A percentile compares a stretch with the other conserved stretches of the same genome.
These are phyloP conservation scores for Eilema caniola DNA, from an alignment of 2,888 invertebrate genomes.

Conservation along the genomic window DNA sequence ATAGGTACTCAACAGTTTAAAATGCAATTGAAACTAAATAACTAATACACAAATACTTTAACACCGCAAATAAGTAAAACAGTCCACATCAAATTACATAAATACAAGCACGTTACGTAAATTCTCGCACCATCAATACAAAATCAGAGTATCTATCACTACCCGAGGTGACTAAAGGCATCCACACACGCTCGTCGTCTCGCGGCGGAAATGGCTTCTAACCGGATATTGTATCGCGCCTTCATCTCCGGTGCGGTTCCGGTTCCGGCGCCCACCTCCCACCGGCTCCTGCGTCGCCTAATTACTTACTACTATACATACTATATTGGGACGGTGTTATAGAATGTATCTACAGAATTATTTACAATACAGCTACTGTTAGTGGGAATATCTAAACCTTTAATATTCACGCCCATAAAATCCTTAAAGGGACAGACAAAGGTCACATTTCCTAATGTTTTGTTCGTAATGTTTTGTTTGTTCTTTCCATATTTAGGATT, in stretches of 20 bases:
- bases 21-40: no score
- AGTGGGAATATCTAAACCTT: not conserved
- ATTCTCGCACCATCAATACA: slow-evolving; percentile 58
- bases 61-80: not conserved
- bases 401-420: no score
- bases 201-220: slow-evolving; percentile 86
- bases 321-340: slow-evolving; percentile 22
- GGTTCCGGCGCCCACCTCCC: slow-evolving; percentile 75
- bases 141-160: slow-evolving; percentile 57
- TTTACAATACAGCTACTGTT: not conserved
- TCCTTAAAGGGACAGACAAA: not conserved
- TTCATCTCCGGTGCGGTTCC: slow-evolving; percentile 86
- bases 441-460: not conserved
- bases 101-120: slow-evolving; percentile 25
- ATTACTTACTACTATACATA: slow-evolving; percentile 79
- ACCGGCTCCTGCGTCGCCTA: slow-evolving; percentile 78
- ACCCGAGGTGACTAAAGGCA: slow-evolving; percentile 58
- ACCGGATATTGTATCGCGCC: slow-evolving; percentile 88
- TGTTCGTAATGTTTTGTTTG: no score
- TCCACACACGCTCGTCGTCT: slow-evolving; percentile 78
- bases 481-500: not conserved
- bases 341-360: slow-evolving; percentile 2
- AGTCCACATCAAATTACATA: not conserved
- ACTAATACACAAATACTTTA: not conserved
- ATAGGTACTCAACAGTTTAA: no score